Evolutionary conservation across 1,140 invertebrate genomes (phyloP).

Genomic region (Helicoverpa zea): DNA sequence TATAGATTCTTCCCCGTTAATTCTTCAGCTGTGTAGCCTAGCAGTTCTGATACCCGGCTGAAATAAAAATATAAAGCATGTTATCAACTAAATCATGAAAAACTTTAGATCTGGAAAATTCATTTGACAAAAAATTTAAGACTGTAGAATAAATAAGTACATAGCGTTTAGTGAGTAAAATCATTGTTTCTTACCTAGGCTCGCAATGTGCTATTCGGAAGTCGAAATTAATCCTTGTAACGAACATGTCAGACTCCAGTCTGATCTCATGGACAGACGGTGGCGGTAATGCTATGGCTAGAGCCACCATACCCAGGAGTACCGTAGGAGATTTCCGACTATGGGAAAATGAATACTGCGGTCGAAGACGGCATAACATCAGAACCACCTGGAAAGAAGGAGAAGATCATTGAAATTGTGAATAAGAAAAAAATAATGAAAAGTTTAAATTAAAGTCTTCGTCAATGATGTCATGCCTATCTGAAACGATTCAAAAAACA

Average conservation of each 20-base stretch:
- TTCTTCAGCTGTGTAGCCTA: constrained; percentile 97
- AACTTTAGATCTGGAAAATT: too few species aligned
- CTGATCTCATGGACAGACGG: constrained; percentile 98
- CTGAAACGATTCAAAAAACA: not conserved
- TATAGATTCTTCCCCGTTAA: constrained; percentile 97
- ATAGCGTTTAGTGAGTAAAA: not conserved
- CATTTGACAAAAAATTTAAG: too few species aligned
- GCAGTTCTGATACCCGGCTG: constrained; percentile 95
- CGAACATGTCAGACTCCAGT: constrained; percentile 98
- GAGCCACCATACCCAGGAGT: constrained; percentile 96
- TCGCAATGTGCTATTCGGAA: constrained; percentile 99
- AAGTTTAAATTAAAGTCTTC: not conserved
- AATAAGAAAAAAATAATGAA: not conserved
- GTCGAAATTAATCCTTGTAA: constrained; percentile 97
- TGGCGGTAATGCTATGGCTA: constrained; percentile 97
- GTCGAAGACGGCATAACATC: constrained; percentile 95
- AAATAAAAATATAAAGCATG: constrained; percentile 2
- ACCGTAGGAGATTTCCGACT: constrained; percentile 94
- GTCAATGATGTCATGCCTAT: not conserved
- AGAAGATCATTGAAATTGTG: constrained; percentile 47
- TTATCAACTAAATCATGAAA: not conserved
- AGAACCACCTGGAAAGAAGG: constrained; percentile 93
- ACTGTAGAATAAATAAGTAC: too few species aligned
- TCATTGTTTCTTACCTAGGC: constrained; percentile 90
- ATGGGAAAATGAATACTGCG: constrained; percentile 96